Base-by-base conservation (phyloP, 2,888 invertebrate species). In the Trichacis sp. region DNA sequence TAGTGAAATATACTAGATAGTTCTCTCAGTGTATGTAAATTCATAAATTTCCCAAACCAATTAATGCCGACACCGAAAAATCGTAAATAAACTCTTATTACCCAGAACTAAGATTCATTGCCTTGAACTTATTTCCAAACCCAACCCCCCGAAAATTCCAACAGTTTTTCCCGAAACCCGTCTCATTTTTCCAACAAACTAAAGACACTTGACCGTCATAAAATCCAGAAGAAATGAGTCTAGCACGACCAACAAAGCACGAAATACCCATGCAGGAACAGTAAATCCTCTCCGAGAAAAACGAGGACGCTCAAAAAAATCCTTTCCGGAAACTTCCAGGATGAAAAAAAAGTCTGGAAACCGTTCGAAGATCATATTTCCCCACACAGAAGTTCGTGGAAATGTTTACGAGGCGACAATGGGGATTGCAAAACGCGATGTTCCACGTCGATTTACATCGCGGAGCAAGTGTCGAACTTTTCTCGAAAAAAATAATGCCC, bases 381-480 rank as follows among this genome's bases (percentile, higher is more conserved):
- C 33, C 15, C 4, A 40, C 4, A 40, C 9, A 1, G 1, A 1
- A 3, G 6, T 40, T 15, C 40, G 15, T 5, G 15, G 15, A 40
- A 40, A 40, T 4, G 14, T 12, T 40, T 6, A 33, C 33, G 8
- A 33, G 12, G n/a, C 40, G 15, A 40, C 8, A 11, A 9, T 2
- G 11, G 11, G 11, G 33, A 33, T 11, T 9, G 33, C 8, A 2
- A n/a, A 33, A n/a, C n/a, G 33, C 33, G 11, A 33, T 40, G 40
- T 45, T 18, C 19, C 3, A 45, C 20, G 9, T 20, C 18, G 18
- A 45, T 45, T 45, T 18, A 45, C 45, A 45, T 45, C 46, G 24
- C 24, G 14, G 18, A 2, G n/a, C 46, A 24, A 24, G 6, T 12
- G 46, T 24, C 4, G 11, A 29, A 12, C 12, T 12, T 46, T 46